Evolutionary conservation across 2,797 vertebrate species (phyloP).

Genomic region (Megalops cyprinoides): DNA sequence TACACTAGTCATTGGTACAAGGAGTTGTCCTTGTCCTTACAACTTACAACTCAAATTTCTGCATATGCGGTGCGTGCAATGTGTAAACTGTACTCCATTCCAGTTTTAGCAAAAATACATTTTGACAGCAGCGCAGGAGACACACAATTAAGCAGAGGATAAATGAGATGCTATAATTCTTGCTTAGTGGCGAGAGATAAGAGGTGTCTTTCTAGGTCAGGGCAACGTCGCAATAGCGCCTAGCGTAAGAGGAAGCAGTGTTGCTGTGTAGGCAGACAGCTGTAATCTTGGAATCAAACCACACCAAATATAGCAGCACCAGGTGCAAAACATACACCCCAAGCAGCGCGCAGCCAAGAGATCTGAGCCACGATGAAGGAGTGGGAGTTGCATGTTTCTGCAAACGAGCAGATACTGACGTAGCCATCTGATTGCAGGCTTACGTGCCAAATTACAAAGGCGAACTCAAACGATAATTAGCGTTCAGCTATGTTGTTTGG

Average conservation of each 20-base stretch:
- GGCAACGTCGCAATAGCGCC: background rate
- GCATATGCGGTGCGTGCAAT: too few relatives aligned
- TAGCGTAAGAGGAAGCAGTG: background rate
- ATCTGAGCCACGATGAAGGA: background rate
- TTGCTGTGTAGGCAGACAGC: slow-evolving; percentile 14
- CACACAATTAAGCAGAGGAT: background rate
- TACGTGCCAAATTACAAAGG: background rate
- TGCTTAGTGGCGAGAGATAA: background rate
- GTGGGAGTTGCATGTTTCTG: background rate
- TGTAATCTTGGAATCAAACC: slow-evolving; percentile 23
- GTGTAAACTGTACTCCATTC: too few relatives aligned
- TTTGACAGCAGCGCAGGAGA: background rate
- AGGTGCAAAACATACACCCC: slow-evolving; percentile 7
- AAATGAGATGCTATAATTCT: background rate
- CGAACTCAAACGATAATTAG: slow-evolving; percentile 6
- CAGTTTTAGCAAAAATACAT: too few relatives aligned
- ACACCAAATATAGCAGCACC: slow-evolving; percentile 10
- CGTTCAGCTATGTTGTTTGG: background rate
- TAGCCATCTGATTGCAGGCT: background rate
- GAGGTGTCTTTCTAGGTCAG: slow-evolving; percentile 3
- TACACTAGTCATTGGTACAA: too few relatives aligned
- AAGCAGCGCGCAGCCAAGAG: background rate
- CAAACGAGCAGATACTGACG: background rate
- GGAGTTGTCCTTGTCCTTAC: too few relatives aligned
- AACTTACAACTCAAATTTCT: too few relatives aligned